phyloP scores from a whole-genome alignment of 2,113 vertebrate species.

The Engystomops pustulosus region DNA sequence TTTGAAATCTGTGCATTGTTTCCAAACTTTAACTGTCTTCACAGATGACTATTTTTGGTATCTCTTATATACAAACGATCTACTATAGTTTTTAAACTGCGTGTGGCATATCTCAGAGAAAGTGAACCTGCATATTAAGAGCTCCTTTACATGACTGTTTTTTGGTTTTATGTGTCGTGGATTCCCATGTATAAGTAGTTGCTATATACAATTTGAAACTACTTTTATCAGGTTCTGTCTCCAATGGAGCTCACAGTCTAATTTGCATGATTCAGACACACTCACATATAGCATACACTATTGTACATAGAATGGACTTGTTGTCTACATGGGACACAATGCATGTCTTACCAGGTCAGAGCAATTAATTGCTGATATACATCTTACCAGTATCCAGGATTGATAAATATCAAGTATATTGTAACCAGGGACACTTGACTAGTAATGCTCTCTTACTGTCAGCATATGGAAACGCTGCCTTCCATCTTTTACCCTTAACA shows the following conservation, averaged over 20 bases:
- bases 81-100: no score
- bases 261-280: not conserved
- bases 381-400: not conserved
- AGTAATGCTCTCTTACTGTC: not conserved
- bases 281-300: not conserved
- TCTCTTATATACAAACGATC: no score
- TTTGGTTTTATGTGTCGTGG: not conserved
- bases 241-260: slow-evolving; percentile 3
- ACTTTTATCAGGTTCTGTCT: not conserved
- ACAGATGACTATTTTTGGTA: no score
- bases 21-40: no score
- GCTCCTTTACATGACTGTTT: not conserved
- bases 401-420: not conserved
- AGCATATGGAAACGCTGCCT: not conserved
- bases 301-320: not conserved
- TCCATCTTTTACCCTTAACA: slow-evolving; percentile 12
- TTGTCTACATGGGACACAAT: no score
- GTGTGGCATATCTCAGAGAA: not conserved
- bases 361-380: not conserved
- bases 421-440: not conserved
- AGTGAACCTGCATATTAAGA: not conserved
- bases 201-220: no score
- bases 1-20: no score
- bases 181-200: no score
- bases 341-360: not conserved